These are phyloP conservation scores for Asbolus verrucosus DNA, from an alignment of 1,140 invertebrate species.

Conservation along the genomic window DNA sequence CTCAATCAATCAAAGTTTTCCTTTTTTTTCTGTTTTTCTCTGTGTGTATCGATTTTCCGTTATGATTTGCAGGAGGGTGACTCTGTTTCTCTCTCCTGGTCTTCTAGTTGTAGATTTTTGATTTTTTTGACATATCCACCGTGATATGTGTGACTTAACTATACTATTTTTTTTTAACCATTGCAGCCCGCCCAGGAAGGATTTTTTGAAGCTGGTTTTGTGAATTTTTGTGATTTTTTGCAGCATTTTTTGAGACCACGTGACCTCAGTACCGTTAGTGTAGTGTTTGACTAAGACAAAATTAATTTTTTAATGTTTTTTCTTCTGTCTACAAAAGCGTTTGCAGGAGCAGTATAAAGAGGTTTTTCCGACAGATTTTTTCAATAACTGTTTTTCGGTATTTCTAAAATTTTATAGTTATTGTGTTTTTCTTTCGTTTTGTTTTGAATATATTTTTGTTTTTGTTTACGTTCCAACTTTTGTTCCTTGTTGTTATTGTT, in stretches of 20 bases:
- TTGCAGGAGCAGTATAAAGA: slow-evolving; percentile 63
- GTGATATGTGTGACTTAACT: slow-evolving; percentile 63
- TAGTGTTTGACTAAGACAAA: slow-evolving; percentile 38
- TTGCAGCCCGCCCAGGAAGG: slow-evolving; percentile 64
- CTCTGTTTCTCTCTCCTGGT: neutral
- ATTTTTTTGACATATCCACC: slow-evolving; percentile 64
- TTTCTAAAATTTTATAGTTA: slow-evolving; percentile 48
- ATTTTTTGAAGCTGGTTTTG: slow-evolving; percentile 63
- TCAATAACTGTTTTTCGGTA: slow-evolving; percentile 51
- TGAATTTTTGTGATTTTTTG: slow-evolving; percentile 62
- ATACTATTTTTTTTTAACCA: slow-evolving; percentile 62
- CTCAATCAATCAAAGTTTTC: slow-evolving; percentile 27
- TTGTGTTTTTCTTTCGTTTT: slow-evolving; percentile 48
- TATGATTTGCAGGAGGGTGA: slow-evolving; percentile 28
- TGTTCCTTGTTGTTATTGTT: slow-evolving; percentile 64
- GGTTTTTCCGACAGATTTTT: slow-evolving; percentile 58
- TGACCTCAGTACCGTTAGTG: slow-evolving; percentile 30
- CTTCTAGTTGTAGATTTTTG: slow-evolving; percentile 43
- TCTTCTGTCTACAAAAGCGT: slow-evolving; percentile 67
- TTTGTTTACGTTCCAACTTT: slow-evolving; percentile 50
- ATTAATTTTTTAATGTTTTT: slow-evolving; percentile 48
- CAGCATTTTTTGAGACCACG: slow-evolving; percentile 56
- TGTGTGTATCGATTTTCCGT: slow-evolving; percentile 25
- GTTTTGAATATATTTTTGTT: slow-evolving; percentile 25
- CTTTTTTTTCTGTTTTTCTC: slow-evolving; percentile 36